A percentile compares a stretch with the other conserved stretches of the same genome.
Evolutionary conservation across 2,797 vertebrate species (phyloP).

Genomic region (Enteromius afrohamiltoni): DNA sequence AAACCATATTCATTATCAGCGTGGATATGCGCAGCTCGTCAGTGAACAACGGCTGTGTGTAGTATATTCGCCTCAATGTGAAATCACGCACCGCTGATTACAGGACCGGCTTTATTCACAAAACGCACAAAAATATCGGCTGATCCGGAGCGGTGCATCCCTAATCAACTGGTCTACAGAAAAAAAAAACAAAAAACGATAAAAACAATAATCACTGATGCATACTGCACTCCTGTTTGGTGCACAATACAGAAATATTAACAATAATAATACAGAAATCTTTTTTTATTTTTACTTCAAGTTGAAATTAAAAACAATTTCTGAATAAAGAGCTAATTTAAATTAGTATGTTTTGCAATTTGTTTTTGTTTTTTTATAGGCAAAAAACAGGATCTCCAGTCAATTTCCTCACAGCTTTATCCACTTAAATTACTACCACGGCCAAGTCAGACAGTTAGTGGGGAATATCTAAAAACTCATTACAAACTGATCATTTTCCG

Average conservation of each 20-base stretch:
- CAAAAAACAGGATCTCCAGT: background rate
- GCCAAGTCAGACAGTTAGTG: constrained; percentile 22
- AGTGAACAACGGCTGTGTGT: too few species aligned
- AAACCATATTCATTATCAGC: too few species aligned
- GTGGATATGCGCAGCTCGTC: too few species aligned
- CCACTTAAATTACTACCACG: background rate
- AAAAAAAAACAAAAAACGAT: background rate
- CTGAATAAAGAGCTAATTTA: background rate
- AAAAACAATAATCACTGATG: background rate
- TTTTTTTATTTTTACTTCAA: background rate
- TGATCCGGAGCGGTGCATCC: too few species aligned
- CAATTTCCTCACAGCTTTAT: background rate
- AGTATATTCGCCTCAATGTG: too few species aligned
- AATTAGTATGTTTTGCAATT: background rate
- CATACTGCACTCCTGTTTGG: background rate
- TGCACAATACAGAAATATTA: background rate
- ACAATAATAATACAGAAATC: too few species aligned
- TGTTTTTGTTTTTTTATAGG: background rate
- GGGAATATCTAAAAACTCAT: constrained; percentile 33
- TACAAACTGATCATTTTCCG: constrained; percentile 44
- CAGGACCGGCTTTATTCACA: too few species aligned
- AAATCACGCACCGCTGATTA: too few species aligned
- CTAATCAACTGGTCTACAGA: too few species aligned
- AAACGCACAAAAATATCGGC: too few species aligned
- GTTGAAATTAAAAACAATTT: background rate